Base-by-base conservation (phyloP, 1,140 invertebrate species). In the Philotrypesis tridentata region DNA sequence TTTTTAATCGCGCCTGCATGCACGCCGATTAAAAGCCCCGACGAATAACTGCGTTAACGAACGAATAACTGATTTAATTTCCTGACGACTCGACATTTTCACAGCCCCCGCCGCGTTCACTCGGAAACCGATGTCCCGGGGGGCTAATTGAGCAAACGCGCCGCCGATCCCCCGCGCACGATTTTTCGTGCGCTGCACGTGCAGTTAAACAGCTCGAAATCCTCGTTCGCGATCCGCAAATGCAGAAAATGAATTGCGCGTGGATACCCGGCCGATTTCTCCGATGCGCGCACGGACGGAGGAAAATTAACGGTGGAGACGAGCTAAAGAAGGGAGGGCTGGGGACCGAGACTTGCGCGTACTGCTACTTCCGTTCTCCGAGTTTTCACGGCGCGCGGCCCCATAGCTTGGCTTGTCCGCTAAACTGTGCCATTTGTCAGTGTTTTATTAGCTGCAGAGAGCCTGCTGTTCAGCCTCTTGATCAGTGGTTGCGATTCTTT, bases 291-390 rank as follows among this genome's bases (percentile, higher is more conserved):
- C 23, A 25, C 48, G 67, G 79, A 79, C 72, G n/a, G 73, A n/a
- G n/a, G n/a, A n/a, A n/a, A n/a, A n/a, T n/a, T n/a, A n/a, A n/a
- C n/a, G n/a, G n/a, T n/a, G n/a, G n/a, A n/a, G n/a, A n/a, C n/a
- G n/a, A n/a, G n/a, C n/a, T n/a, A n/a, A n/a, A n/a, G n/a, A n/a
- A n/a, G n/a, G 80, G 80, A 37, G 87, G 86, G 85, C 84, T 87
- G 85, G 85, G 80, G 85, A 81, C 83, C 82, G n/a, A 80, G 84
- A 79, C 84, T 82, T 37, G 9, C 9, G 4, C 83, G n/a, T n/a
- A 76, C 84, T 86, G 75, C 84, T 84, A 89, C 88, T 89, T 89
- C 88, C 89, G 89, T 88, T 88, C 67, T 81, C 60, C 77, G 2
- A 29, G 74, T 87, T 87, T 87, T 83, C 87, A 84, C 83, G 83